These are phyloP conservation scores for Otis tarda DNA, from an alignment of 2,113 vertebrate genomes.

Conservation along the genomic window DNA sequence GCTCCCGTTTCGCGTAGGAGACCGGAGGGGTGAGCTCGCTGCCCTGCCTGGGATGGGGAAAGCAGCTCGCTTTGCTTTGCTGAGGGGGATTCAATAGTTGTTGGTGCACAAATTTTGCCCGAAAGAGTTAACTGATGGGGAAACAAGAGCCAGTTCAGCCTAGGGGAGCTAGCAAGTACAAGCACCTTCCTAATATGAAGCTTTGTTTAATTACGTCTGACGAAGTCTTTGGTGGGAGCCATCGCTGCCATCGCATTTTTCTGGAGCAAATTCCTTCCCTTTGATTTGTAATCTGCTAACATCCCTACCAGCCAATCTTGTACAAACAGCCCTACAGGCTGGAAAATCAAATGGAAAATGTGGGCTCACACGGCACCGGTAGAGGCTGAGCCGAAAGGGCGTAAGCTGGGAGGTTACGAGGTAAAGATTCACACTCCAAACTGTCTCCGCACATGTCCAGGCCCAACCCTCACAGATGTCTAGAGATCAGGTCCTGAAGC, in stretches of 20 bases:
- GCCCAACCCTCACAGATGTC: not conserved
- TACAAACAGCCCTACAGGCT: slow-evolving; percentile 18
- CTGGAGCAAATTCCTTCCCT: slow-evolving; percentile 57
- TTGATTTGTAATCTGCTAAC: slow-evolving; percentile 45
- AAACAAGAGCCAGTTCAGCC: slow-evolving; percentile 38
- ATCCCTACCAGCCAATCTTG: not conserved
- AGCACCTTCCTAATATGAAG: slow-evolving; percentile 40
- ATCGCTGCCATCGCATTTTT: not conserved
- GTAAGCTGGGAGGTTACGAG: not conserved
- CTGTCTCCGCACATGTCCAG: not conserved
- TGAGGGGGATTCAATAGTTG: not conserved
- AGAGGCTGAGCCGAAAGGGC: not conserved
- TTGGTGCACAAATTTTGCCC: rapidly evolving
- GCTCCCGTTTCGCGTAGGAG: not conserved
- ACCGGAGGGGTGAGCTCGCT: rapidly evolving
- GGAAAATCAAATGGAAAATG: slow-evolving; percentile 17
- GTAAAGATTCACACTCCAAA: not conserved
- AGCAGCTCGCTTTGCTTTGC: not conserved
- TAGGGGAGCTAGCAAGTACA: slow-evolving; percentile 56
- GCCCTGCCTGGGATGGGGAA: not conserved
- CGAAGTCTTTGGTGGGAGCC: slow-evolving; percentile 16
- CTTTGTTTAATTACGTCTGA: slow-evolving; percentile 48
- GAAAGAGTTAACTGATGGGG: slow-evolving; percentile 31
- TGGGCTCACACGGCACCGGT: not conserved
- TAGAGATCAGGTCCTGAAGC: not conserved